Evolutionary conservation across 2,888 invertebrate genomes (phyloP).

Genomic region (Leptinotarsa juncta): DNA sequence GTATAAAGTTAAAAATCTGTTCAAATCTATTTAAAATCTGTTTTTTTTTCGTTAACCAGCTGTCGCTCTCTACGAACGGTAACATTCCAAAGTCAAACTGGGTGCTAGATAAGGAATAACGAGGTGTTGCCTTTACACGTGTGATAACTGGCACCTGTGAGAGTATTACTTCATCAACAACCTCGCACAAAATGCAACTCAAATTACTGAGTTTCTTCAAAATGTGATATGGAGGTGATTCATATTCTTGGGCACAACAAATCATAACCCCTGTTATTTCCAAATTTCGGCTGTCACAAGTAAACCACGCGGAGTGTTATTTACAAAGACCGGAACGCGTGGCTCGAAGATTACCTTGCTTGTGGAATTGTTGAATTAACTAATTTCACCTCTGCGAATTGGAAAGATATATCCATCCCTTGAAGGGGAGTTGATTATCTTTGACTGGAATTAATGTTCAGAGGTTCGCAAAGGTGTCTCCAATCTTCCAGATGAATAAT

Average conservation of each 20-base stretch:
- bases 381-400: conserved; percentile 10
- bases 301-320: conserved; percentile 20
- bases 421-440: not conserved
- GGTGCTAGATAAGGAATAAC: no score
- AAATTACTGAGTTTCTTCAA: no score
- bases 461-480: not conserved
- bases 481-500: not conserved
- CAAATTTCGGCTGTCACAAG: conserved; percentile 13
- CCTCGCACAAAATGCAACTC: no score
- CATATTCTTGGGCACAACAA: conserved; percentile 6
- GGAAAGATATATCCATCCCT: conserved; percentile 7
- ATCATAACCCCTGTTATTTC: conserved; percentile 10
- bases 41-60: no score
- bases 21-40: no score
- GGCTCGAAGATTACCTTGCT: conserved; percentile 4
- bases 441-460: not conserved
- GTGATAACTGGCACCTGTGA: no score
- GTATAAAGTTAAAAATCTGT: no score
- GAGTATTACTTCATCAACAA: no score
- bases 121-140: no score
- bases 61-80: no score
- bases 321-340: not conserved
- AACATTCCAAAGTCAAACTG: no score
- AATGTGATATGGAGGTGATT: no score
- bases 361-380: conserved; percentile 21